Conservation (phyloP, 1,140 invertebrate genomes). For the Drosophila azteca region DNA sequence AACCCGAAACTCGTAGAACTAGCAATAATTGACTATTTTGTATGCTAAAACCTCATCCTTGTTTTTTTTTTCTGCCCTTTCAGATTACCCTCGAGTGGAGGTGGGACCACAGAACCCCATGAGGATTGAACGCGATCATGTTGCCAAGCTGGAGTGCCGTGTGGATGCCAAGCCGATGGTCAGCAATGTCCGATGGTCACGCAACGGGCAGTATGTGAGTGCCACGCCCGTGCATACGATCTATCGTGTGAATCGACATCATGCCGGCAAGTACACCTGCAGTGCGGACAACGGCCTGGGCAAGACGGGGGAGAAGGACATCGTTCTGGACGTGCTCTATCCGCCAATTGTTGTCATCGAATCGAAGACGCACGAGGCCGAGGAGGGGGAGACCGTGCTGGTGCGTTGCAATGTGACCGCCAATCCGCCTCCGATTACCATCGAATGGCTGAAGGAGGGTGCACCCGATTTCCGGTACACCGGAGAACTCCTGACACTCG, state of each 20-base stretch:
- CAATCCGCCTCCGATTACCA: slow-evolving; percentile 90
- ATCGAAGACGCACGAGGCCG: slow-evolving; percentile 90
- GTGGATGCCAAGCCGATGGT: slow-evolving; percentile 95
- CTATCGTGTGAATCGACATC: slow-evolving; percentile 90
- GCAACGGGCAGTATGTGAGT: slow-evolving; percentile 91
- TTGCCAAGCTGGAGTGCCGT: slow-evolving; percentile 91
- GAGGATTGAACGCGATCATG: slow-evolving; percentile 91
- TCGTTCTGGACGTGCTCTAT: slow-evolving; percentile 92
- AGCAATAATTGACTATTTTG: slow-evolving; percentile 73
- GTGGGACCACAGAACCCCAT: slow-evolving; percentile 95
- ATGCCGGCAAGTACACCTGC: slow-evolving; percentile 94
- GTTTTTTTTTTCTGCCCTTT: slow-evolving; percentile 67
- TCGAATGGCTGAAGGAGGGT: slow-evolving; percentile 94
- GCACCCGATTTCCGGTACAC: slow-evolving; percentile 92
- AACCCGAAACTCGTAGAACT: slow-evolving; percentile 5
- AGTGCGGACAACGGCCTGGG: slow-evolving; percentile 93
- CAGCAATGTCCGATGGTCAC: slow-evolving; percentile 90
- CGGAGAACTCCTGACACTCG: slow-evolving; percentile 90
- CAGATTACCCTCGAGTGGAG: slow-evolving; percentile 94
- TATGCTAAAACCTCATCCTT: slow-evolving; percentile 54
- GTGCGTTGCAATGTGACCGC: slow-evolving; percentile 94
- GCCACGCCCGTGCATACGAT: slow-evolving; percentile 90
- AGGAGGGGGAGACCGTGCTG: slow-evolving; percentile 92
- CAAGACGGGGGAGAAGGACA: slow-evolving; percentile 90
- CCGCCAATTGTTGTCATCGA: slow-evolving; percentile 92